Evolutionary conservation across 2,888 invertebrate species (phyloP), one percentile per base, ranked within the genome.

Genomic region (Coenonympha arcania): DNA sequence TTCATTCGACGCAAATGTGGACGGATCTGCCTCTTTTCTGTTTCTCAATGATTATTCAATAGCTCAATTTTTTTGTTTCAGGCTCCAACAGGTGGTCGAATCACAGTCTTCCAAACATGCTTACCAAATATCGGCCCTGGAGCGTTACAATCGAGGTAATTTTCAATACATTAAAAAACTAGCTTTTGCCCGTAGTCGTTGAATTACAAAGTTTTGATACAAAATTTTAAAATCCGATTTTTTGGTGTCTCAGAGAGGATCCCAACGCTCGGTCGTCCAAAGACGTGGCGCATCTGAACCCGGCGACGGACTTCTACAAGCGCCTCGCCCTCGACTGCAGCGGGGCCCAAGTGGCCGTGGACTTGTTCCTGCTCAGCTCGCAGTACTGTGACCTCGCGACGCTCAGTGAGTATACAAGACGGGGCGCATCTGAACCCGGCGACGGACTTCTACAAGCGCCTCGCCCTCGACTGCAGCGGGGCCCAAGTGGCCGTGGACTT

Each of bases 401-500:
- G 91, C 93, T 59, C 88, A 96, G 36, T 89, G n/a, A n/a, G n/a
- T 91, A 1, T 89, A 91, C 5, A 93, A 94, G 96, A 96, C 57
- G 93, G 93, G 28, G 90, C 92, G 0, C 93, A 96, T 71, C 81
- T 98, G 56, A 96, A 95, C 76, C 98, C 99, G 0, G 95, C 96
- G 2, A 98, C 95, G 1, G 99, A 99, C 79, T 99, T 98, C 87
- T 85, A 84, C 86, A 99, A 99, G 85, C 92, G 96, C 39, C 83
- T 97, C 24, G 97, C 99, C 0, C 79, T 99, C 41, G 98, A 99
- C 76, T 99, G 98, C 79, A 97, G 96, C 61, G 96, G 95, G 1
- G 96, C 96, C 66, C 98, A 99, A 77, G 91, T 98, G 43, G 95
- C 97, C 4, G 95, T 99, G 2, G 99, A 99, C 81, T 75, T 99